Evolutionary conservation across 1,140 invertebrate genomes (phyloP).

Genomic region (Drosophila bifasciata): DNA sequence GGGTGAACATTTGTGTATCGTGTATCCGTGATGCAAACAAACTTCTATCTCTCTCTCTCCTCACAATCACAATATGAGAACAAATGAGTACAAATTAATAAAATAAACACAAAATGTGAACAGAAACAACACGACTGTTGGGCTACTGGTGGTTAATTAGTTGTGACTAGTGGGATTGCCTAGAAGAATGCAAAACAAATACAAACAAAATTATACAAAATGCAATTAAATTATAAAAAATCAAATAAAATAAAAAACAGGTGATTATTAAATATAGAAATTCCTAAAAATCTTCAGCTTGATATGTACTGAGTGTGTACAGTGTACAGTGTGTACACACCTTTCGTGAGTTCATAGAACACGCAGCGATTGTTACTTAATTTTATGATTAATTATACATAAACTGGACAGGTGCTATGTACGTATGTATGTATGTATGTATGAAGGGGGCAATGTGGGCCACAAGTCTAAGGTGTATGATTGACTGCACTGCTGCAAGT

Average conservation of each 20-base stretch:
- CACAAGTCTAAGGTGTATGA: constrained; percentile 43
- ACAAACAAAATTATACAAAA: constrained; percentile 35
- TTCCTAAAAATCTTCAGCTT: background rate
- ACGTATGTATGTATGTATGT: background rate
- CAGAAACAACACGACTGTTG: constrained; percentile 69
- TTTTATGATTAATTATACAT: constrained; percentile 44
- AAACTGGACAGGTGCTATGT: constrained; percentile 17
- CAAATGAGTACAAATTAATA: constrained; percentile 27
- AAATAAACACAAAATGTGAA: constrained; percentile 66
- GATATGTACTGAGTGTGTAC: constrained; percentile 10
- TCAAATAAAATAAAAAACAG: constrained; percentile 2
- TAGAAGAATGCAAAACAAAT: constrained; percentile 73
- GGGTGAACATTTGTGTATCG: constrained; percentile 5
- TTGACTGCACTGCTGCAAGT: constrained; percentile 69
- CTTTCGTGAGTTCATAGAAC: constrained; percentile 14
- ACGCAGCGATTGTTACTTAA: constrained; percentile 24
- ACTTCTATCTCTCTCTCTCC: constrained; percentile 19
- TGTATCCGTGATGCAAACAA: constrained; percentile 21
- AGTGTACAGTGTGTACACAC: constrained; percentile 18
- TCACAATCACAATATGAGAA: constrained; percentile 53
- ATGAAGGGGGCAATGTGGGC: constrained; percentile 42
- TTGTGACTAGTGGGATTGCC: constrained; percentile 83
- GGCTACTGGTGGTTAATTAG: constrained; percentile 73
- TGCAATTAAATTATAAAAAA: constrained; percentile 35
- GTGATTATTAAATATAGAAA: background rate